phyloP scores from a whole-genome alignment of 2,113 vertebrate species.

The Danio rerio region GRCz12tu NC_133180.1:40040001-40040500 shows the following conservation, averaged over 20 bases:
- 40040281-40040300: slow-evolving; percentile 94
- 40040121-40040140: too few species aligned
- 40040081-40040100: neutral
- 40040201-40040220: too few species aligned
- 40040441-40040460: neutral
- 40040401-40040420: too few species aligned
- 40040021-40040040: neutral
- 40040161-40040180: neutral
- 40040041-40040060: neutral
- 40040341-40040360: slow-evolving; percentile 91
- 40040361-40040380: slow-evolving; percentile 77
- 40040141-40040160: neutral
- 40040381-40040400: neutral
- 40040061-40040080: neutral
- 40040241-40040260: slow-evolving; percentile 21
- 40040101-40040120: too few species aligned
- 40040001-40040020: neutral
- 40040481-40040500: slow-evolving; percentile 88
- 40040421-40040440: too few species aligned
- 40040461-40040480: slow-evolving; percentile 3
- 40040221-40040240: too few species aligned
- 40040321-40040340: slow-evolving; percentile 91
- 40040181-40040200: too few species aligned
- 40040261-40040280: slow-evolving; percentile 96
- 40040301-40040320: slow-evolving; percentile 97